These are phyloP conservation scores for Acleris sparsana DNA, from an alignment of 2,888 invertebrate species.

Conservation along the genomic window DNA sequence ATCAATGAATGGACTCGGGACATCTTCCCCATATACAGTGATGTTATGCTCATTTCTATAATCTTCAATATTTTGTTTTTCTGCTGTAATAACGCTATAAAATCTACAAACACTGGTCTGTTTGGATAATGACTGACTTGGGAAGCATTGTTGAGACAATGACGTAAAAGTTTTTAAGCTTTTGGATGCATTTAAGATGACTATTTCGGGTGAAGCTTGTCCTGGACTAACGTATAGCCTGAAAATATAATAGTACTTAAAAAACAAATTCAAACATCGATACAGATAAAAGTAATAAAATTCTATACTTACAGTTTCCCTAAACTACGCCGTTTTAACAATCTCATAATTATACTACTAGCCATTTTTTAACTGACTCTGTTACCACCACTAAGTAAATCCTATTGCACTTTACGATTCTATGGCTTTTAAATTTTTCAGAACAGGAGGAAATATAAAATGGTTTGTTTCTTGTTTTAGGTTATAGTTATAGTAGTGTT, in stretches of 20 bases:
- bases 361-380: constrained; percentile 48
- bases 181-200: constrained; percentile 43
- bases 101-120: constrained; percentile 44
- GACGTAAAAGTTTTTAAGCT: constrained; percentile 46
- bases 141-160: constrained; percentile 41
- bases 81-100: constrained; percentile 60
- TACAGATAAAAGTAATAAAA: neutral
- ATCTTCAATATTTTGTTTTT: constrained; percentile 81
- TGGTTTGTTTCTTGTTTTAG: too few species aligned
- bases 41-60: constrained; percentile 87
- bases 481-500: too few species aligned
- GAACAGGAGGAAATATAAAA: too few species aligned
- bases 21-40: constrained; percentile 87
- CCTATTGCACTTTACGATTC: too few species aligned
- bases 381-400: too few species aligned
- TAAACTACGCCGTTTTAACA: constrained; percentile 54
- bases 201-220: constrained; percentile 42
- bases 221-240: constrained; percentile 55
- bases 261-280: constrained; percentile 1
- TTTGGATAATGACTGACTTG: constrained; percentile 40
- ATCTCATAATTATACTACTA: constrained; percentile 49
- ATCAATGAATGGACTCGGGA: constrained; percentile 89
- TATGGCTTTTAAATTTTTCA: too few species aligned
- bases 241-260: constrained; percentile 42
- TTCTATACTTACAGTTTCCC: constrained; percentile 60